Evolutionary conservation across 2,797 vertebrate genomes (phyloP).

Genomic region (Chloroceryle amazona): DNA sequence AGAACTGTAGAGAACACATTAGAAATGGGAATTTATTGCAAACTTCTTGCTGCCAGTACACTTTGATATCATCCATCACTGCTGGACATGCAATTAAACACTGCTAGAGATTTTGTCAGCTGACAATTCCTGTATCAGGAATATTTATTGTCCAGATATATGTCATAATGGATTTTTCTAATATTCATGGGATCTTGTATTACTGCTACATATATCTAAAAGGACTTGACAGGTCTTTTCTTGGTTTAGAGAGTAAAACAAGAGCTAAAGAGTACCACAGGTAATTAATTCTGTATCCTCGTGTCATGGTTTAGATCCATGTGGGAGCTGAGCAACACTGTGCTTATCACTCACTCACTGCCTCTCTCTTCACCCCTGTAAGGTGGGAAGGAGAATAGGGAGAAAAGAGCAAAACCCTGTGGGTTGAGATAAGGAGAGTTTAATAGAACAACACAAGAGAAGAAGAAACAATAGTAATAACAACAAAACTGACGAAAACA

Average conservation of each 20-base stretch:
- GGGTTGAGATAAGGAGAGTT: too few species aligned
- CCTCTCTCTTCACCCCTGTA: too few species aligned
- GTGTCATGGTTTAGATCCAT: too few species aligned
- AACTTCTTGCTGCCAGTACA: not conserved
- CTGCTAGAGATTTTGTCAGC: not conserved
- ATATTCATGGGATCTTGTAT: not conserved
- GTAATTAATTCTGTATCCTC: not conserved
- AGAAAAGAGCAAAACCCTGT: too few species aligned
- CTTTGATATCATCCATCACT: not conserved
- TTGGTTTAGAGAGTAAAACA: not conserved
- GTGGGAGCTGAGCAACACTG: too few species aligned
- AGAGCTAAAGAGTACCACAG: not conserved
- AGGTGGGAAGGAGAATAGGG: too few species aligned
- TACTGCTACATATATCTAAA: not conserved
- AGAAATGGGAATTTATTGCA: not conserved
- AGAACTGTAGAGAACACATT: not conserved
- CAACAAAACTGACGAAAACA: too few species aligned
- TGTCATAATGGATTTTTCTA: not conserved
- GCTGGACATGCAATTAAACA: not conserved
- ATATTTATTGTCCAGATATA: not conserved
- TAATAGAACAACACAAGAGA: too few species aligned
- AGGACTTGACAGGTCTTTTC: not conserved
- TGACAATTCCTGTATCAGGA: not conserved
- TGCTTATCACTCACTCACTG: too few species aligned
- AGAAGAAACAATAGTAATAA: too few species aligned